These are phyloP conservation scores for Ceramica pisi DNA, from an alignment of 2,888 invertebrate genomes.

Conservation along the genomic window DNA sequence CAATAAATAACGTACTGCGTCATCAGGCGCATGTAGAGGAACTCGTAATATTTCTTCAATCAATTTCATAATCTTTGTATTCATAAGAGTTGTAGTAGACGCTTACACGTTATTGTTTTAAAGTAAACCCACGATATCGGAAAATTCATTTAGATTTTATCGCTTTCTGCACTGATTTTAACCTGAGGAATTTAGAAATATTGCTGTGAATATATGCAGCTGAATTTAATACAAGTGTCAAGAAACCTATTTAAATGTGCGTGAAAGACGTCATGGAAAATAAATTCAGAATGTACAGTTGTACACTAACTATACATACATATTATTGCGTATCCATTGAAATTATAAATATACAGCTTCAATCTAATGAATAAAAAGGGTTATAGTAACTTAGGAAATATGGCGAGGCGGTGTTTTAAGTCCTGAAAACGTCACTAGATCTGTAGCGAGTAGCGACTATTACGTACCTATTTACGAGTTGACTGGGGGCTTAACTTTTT, in stretches of 20 bases:
- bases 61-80: conserved; percentile 38
- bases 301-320: too few relatives aligned
- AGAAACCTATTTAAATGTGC: background rate
- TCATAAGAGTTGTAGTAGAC: conserved; percentile 30
- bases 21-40: conserved; percentile 25
- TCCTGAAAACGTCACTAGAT: conserved; percentile 7
- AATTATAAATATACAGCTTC: conserved; percentile 12
- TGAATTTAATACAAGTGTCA: background rate
- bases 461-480: too few relatives aligned
- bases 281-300: background rate
- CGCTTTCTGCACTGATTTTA: conserved; percentile 36
- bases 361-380: conserved; percentile 13
- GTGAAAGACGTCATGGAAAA: conserved; percentile 25
- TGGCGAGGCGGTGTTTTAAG: conserved; percentile 10
- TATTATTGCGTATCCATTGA: conserved; percentile 2
- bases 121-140: conserved; percentile 49
- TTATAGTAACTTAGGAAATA: conserved; percentile 31
- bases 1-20: conserved; percentile 21
- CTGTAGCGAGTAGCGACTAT: too few relatives aligned
- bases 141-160: conserved; percentile 60
- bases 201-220: background rate
- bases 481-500: too few relatives aligned
- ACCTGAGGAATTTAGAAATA: conserved; percentile 22
- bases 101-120: conserved; percentile 48
- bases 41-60: conserved; percentile 39